These are phyloP conservation scores for Orientallactaga sibirica DNA, from an alignment of 2,797 vertebrate species.

Conservation along the genomic window DNA sequence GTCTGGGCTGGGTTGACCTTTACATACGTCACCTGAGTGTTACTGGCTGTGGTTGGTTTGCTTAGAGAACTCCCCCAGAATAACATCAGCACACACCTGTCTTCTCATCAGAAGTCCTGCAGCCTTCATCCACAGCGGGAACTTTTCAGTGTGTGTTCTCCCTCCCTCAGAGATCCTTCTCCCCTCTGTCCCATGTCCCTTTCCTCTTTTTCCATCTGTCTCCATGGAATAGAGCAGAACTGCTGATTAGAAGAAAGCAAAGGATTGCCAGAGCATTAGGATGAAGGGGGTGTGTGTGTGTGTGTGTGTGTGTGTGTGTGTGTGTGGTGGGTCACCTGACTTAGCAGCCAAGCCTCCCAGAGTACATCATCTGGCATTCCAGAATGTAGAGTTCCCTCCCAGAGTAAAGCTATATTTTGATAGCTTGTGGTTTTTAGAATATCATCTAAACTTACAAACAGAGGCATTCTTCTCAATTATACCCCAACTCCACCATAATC, in stretches of 20 bases:
- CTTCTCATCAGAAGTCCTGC: background rate
- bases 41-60: background rate
- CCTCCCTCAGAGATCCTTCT: background rate
- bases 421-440: slow-evolving; percentile 62
- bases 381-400: slow-evolving; percentile 39
- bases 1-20: background rate
- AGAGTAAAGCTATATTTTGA: slow-evolving; percentile 63
- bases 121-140: background rate
- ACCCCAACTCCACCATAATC: slow-evolving; percentile 2
- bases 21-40: slow-evolving; percentile 10
- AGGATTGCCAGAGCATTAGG: slow-evolving; percentile 26
- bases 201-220: background rate
- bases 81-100: background rate
- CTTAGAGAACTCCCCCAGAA: background rate
- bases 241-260: slow-evolving; percentile 43
- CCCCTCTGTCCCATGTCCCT: background rate
- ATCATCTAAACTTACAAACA: slow-evolving; percentile 18
- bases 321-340: background rate
- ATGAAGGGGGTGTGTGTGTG: background rate
- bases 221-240: slow-evolving; percentile 23
- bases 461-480: slow-evolving; percentile 39
- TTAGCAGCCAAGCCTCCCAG: background rate
- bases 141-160: background rate
- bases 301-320: background rate
- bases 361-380: slow-evolving; percentile 3